Conservation (phyloP, 35 echinoderm and acorn worm species). For the Heliocidaris tuberculata region DNA sequence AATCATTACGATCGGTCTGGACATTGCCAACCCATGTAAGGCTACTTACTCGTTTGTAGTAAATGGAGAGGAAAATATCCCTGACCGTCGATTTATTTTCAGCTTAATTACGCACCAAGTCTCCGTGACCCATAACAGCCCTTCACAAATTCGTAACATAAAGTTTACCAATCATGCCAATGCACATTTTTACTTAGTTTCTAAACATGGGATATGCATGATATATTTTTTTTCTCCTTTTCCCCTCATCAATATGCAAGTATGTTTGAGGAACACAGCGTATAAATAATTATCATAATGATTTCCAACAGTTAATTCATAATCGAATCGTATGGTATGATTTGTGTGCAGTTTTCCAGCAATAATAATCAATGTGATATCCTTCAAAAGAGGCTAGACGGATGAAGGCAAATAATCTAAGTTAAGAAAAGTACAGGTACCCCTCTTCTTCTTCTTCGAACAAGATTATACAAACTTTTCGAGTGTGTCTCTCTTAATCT, state of each 20-base stretch:
- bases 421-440: not conserved
- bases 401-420: not conserved
- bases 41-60: not conserved
- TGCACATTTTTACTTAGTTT: not conserved
- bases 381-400: not conserved
- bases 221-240: not conserved
- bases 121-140: not conserved
- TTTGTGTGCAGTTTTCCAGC: not conserved
- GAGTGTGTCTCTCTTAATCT: not conserved
- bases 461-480: not conserved
- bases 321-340: not conserved
- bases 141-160: not conserved
- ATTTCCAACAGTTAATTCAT: not conserved
- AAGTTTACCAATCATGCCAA: not conserved
- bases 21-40: not conserved
- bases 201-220: not conserved
- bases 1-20: not conserved
- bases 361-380: no score
- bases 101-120: not conserved
- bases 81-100: constrained; percentile 7
- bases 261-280: no score
- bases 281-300: not conserved
- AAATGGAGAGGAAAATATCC: constrained; percentile 16
- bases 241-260: not conserved
- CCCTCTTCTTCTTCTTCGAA: not conserved